phyloP scores from a whole-genome alignment of 1,140 invertebrate genomes.

The Agrilus planipennis region DNA sequence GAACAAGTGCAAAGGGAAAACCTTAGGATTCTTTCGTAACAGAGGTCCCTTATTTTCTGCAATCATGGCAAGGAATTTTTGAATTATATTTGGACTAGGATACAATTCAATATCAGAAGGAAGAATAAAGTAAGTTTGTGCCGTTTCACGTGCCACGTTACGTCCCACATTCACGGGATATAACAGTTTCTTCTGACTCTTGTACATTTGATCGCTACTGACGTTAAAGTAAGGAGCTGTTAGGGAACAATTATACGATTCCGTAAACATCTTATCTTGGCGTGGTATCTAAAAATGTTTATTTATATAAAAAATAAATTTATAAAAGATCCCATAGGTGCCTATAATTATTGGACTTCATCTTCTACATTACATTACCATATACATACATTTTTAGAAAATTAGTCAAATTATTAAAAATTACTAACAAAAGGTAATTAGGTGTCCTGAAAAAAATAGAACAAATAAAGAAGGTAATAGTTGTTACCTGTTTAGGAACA shows the following conservation, averaged over 20 bases:
- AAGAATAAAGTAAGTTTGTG: conserved; percentile 71
- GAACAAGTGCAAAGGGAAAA: conserved; percentile 73
- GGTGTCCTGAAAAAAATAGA: conserved; percentile 2
- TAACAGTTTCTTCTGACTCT: conserved; percentile 62
- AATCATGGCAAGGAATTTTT: conserved; percentile 72
- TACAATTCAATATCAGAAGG: conserved; percentile 83
- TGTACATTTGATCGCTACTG: conserved; percentile 55
- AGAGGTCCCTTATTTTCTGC: conserved; percentile 54
- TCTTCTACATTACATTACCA: too few species aligned
- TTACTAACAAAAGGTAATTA: background rate
- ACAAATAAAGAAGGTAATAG: background rate
- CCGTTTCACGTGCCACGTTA: conserved; percentile 71
- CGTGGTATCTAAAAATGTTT: conserved; percentile 46
- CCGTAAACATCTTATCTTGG: conserved; percentile 44
- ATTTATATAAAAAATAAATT: background rate
- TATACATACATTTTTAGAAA: too few species aligned
- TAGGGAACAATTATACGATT: conserved; percentile 55
- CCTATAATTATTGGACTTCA: too few species aligned
- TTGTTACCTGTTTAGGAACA: conserved; percentile 58
- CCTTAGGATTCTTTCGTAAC: conserved; percentile 53
- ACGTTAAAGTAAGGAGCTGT: conserved; percentile 57
- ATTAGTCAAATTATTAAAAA: background rate
- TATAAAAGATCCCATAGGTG: too few species aligned
- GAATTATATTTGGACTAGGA: conserved; percentile 65
- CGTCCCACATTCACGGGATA: conserved; percentile 83